These are phyloP conservation scores for Brassicogethes aeneus DNA, from an alignment of 2,888 invertebrate species.

Conservation along the genomic window DNA sequence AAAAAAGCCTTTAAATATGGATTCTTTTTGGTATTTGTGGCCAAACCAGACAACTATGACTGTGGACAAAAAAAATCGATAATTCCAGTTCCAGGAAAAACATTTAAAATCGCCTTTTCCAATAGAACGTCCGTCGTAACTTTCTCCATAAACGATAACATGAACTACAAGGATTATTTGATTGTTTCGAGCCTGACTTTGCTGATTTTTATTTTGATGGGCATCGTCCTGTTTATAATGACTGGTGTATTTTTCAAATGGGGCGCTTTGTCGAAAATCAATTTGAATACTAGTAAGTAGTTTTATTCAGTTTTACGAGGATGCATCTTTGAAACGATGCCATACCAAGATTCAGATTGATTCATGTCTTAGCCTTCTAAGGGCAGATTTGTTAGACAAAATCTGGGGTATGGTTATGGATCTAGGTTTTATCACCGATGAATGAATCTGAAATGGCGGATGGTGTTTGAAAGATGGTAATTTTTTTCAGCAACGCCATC, in stretches of 20 bases:
- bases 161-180: constrained; percentile 53
- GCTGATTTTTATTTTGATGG: constrained; percentile 47
- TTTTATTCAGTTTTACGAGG: no score
- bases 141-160: constrained; percentile 47
- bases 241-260: constrained; percentile 27
- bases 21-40: constrained; percentile 72
- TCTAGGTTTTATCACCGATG: no score
- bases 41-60: constrained; percentile 57
- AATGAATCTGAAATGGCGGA: no score
- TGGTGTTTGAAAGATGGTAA: no score
- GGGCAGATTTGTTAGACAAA: no score
- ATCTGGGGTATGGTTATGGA: no score
- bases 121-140: constrained; percentile 36
- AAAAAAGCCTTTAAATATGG: constrained; percentile 57
- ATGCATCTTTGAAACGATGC: no score
- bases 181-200: constrained; percentile 48
- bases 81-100: constrained; percentile 27
- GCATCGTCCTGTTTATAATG: constrained; percentile 38
- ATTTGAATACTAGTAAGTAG: no score
- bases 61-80: constrained; percentile 38
- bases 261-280: constrained; percentile 27
- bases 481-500: no score
- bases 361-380: no score
- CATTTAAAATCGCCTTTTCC: constrained; percentile 4
- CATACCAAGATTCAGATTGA: no score